These are phyloP conservation scores for Rhea americana DNA, from an alignment of 2,113 vertebrate species.

Conservation along the genomic window DNA sequence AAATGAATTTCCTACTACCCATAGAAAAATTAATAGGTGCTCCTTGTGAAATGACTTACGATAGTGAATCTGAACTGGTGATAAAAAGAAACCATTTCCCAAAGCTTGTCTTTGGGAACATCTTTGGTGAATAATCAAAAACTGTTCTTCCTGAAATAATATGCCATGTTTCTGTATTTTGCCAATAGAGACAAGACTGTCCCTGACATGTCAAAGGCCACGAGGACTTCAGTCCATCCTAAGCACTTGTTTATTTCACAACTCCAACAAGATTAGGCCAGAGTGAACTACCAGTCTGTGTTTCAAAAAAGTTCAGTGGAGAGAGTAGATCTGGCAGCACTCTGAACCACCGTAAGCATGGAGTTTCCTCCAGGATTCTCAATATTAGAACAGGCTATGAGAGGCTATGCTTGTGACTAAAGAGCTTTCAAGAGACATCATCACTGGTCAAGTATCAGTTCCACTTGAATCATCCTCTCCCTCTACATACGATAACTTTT, in stretches of 20 bases:
- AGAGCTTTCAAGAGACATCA: too few species aligned
- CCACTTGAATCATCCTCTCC: too few species aligned
- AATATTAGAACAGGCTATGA: too few species aligned
- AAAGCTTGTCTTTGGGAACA: neutral
- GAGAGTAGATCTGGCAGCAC: too few species aligned
- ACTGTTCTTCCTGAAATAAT: neutral
- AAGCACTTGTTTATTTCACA: neutral
- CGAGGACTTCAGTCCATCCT: neutral
- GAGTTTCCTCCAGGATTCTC: too few species aligned
- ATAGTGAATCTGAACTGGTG: neutral
- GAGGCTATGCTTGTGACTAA: too few species aligned
- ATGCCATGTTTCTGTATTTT: neutral
- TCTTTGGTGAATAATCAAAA: neutral
- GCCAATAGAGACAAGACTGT: neutral
- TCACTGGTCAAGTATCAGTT: too few species aligned
- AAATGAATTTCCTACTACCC: neutral
- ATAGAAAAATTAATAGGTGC: neutral
- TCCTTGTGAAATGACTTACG: neutral
- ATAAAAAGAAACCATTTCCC: neutral
- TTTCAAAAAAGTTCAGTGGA: too few species aligned
- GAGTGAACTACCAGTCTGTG: too few species aligned
- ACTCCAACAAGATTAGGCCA: neutral
- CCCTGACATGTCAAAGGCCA: neutral
- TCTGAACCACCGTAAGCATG: too few species aligned
- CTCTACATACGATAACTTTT: too few species aligned